Conservation (phyloP, 2,113 vertebrate species). For the Chloropsis cyanopogon region DNA sequence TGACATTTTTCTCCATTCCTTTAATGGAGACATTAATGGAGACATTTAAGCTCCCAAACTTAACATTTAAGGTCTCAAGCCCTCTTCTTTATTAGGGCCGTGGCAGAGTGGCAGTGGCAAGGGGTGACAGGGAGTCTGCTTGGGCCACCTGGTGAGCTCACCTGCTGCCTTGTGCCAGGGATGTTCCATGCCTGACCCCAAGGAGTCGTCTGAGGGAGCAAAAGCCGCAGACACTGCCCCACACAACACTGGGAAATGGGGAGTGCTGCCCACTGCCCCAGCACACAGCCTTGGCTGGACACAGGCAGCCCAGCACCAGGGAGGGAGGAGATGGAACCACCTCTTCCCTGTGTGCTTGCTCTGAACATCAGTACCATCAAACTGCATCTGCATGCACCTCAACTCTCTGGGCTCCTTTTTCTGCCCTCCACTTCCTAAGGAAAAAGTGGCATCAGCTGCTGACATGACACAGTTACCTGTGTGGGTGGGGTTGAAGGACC, state of each 20-base stretch:
- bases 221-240: accelerated
- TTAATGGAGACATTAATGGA: too few relatives aligned
- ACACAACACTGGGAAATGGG: not conserved
- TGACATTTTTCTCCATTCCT: too few relatives aligned
- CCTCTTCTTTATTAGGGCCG: not conserved
- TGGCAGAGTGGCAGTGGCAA: not conserved
- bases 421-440: not conserved
- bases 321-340: not conserved
- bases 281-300: not conserved
- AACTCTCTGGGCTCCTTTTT: not conserved
- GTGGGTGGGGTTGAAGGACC: not conserved
- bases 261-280: not conserved
- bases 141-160: accelerated
- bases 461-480: accelerated
- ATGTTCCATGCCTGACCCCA: not conserved
- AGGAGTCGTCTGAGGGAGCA: accelerated
- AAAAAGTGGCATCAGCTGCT: not conserved
- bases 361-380: not conserved
- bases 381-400: not conserved
- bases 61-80: not conserved
- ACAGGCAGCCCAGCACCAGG: not conserved
- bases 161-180: not conserved
- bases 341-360: not conserved
- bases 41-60: too few relatives aligned
- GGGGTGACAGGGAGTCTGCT: not conserved